Evolutionary conservation across 2,888 invertebrate species (phyloP).

Genomic region (Buathra laborator): DNA sequence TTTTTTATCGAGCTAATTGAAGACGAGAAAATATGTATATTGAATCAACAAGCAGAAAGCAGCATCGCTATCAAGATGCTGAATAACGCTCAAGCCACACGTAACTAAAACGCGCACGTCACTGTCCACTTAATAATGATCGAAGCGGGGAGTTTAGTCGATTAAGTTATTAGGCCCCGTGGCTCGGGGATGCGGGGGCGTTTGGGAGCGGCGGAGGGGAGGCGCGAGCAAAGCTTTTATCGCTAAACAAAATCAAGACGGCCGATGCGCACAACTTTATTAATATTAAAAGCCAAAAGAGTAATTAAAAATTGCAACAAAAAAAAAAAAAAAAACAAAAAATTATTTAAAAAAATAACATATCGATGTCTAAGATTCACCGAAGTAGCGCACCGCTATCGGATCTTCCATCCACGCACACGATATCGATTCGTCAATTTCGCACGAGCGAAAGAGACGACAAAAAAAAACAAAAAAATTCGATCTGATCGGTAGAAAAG

Average conservation of each 20-base stretch:
- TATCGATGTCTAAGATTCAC: conserved; percentile 65
- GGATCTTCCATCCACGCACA: conserved; percentile 67
- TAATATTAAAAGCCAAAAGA: conserved; percentile 32
- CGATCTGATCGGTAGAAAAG: conserved; percentile 61
- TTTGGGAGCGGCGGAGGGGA: not conserved
- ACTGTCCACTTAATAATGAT: conserved; percentile 64
- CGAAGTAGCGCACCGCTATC: conserved; percentile 63
- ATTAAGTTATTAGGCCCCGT: conserved; percentile 30
- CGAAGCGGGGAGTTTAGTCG: conserved; percentile 31
- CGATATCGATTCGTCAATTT: conserved; percentile 32
- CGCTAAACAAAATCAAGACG: conserved; percentile 21
- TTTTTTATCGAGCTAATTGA: conserved; percentile 7
- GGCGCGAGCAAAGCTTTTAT: conserved; percentile 29
- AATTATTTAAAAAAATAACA: conserved; percentile 33
- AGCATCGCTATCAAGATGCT: conserved; percentile 25
- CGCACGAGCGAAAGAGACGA: conserved; percentile 8
- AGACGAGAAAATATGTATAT: conserved; percentile 20
- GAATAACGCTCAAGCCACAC: conserved; percentile 63
- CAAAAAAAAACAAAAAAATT: not conserved
- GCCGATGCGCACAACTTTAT: conserved; percentile 36
- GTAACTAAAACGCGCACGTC: conserved; percentile 61
- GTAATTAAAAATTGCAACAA: conserved; percentile 31
- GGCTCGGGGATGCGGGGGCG: not conserved
- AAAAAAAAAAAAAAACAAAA: conserved; percentile 17
- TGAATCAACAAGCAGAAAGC: conserved; percentile 4